These are phyloP conservation scores for Macrophya alboannulata DNA, from an alignment of 2,888 invertebrate genomes.

Conservation along the genomic window DNA sequence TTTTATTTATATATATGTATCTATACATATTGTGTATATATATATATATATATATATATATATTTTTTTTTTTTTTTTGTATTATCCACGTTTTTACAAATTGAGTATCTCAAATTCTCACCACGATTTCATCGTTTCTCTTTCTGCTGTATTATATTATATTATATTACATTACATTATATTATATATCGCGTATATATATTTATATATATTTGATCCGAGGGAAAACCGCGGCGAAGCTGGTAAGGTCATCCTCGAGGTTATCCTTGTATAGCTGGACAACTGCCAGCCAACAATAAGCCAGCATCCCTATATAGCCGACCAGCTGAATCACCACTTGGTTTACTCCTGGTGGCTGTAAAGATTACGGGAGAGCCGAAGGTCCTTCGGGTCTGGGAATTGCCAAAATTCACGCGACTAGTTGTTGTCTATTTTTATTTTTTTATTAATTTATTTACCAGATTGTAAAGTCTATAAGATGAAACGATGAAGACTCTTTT, in stretches of 20 bases:
- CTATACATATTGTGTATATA: too few species aligned
- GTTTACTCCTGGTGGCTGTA: not conserved
- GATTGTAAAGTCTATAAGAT: too few species aligned
- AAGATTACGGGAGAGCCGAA: not conserved
- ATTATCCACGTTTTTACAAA: not conserved
- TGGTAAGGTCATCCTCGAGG: not conserved
- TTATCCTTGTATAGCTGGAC: slow-evolving; percentile 9
- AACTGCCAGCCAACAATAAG: slow-evolving; percentile 1
- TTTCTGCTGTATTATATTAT: not conserved
- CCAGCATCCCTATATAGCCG: not conserved
- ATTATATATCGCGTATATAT: not conserved
- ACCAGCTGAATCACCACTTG: slow-evolving; percentile 10
- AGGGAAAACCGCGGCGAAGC: not conserved
- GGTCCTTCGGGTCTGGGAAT: not conserved
- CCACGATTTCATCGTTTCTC: not conserved
- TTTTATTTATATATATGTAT: too few species aligned
- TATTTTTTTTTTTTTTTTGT: not conserved
- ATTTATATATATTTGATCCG: not conserved
- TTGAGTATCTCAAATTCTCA: not conserved
- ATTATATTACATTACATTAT: not conserved
- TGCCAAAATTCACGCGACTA: not conserved
- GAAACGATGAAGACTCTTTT: too few species aligned
- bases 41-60: too few species aligned
- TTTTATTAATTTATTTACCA: too few species aligned
- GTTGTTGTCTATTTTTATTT: too few species aligned